phyloP scores from a whole-genome alignment of 2,888 invertebrate genomes.

The Conops quadrifasciatus region DNA sequence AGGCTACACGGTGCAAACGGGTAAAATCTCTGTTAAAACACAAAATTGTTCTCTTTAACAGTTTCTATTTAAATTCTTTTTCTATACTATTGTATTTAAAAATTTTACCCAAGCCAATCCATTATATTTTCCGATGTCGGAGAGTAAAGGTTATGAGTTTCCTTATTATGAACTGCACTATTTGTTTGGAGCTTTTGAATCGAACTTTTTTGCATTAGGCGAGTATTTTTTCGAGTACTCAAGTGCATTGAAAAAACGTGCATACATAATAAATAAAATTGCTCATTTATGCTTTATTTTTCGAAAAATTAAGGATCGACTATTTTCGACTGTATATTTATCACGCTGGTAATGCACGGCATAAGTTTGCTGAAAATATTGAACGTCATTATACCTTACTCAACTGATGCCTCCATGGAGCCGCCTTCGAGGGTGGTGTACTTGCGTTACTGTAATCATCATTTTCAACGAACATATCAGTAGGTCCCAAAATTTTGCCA shows the following conservation, averaged over 20 bases:
- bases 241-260: no score
- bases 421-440: conserved; percentile 35
- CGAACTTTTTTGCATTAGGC: conserved; percentile 35
- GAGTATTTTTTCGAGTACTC: no score
- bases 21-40: no score
- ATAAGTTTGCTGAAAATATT: conserved; percentile 38
- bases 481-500: no score
- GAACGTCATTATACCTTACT: conserved; percentile 31
- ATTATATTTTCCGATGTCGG: no score
- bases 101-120: no score
- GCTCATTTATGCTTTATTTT: no score
- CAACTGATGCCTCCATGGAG: conserved; percentile 35
- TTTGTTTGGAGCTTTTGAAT: conserved; percentile 27
- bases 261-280: no score
- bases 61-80: no score
- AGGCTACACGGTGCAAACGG: no score
- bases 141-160: conserved; percentile 29
- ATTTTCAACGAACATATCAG: conserved; percentile 39
- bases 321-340: conserved; percentile 37
- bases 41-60: no score
- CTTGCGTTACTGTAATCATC: conserved; percentile 37
- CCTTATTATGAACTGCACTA: conserved; percentile 37
- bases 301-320: conserved; percentile 39
- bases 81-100: no score
- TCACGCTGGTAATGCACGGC: conserved; percentile 35